Percentiles rank a stretch among this genome's conserved stretches.
These are phyloP conservation scores for Sphinx pinastri DNA, from an alignment of 2,888 invertebrate species.

Conservation along the genomic window DNA sequence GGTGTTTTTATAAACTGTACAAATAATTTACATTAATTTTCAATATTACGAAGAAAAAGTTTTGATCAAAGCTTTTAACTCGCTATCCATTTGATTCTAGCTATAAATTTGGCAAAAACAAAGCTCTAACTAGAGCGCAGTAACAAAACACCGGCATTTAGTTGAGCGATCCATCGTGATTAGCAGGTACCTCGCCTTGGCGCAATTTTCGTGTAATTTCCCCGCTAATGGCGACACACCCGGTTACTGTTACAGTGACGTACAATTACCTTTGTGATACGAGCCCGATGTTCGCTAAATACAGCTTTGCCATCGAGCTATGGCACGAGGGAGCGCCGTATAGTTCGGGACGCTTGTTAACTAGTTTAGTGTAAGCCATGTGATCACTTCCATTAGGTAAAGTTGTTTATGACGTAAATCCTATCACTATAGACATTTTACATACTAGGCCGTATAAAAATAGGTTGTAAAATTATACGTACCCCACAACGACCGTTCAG, in stretches of 20 bases:
- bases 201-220: conserved; percentile 48
- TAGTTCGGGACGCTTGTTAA: conserved; percentile 15
- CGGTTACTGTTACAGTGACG: conserved; percentile 58
- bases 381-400: not conserved
- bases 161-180: conserved; percentile 50
- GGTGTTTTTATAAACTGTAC: no score
- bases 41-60: not conserved
- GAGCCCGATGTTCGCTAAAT: conserved; percentile 58
- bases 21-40: not conserved
- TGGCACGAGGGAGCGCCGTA: not conserved
- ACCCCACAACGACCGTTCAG: no score
- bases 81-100: not conserved
- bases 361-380: not conserved
- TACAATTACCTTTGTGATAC: conserved; percentile 65
- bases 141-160: conserved; percentile 48
- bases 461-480: not conserved
- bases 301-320: conserved; percentile 43
- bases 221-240: conserved; percentile 61
- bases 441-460: not conserved
- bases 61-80: not conserved
- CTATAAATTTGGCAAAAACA: conserved; percentile 40
- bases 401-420: no score
- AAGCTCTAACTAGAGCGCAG: conserved; percentile 31
- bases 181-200: conserved; percentile 36
- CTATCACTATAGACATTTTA: not conserved